Evolutionary conservation across 2,113 vertebrate species (phyloP), one percentile per base, ranked within the genome.

Genomic region (Peromyscus polionotus): DNA sequence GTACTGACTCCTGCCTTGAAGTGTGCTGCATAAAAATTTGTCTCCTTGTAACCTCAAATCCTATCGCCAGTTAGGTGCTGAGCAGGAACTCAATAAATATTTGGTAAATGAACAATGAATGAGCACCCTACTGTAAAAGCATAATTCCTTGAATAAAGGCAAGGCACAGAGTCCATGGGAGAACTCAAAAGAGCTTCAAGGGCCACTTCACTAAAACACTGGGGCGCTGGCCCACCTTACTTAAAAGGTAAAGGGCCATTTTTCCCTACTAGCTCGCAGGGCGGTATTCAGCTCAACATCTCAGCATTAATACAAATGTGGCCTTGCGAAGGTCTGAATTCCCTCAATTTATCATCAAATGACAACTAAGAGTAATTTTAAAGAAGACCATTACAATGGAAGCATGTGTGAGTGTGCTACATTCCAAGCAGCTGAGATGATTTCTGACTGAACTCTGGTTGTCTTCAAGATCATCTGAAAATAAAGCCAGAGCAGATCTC

Each of bases 391-490:
- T 28, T 8, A 61, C 39, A 90, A 28, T 79, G 72, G 39, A 3
- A 77, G 57, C 17, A 59, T 4, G 61, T 4, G 28, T 3, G 16
- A 79, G 90, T 81, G 20, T 10, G 24, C 57, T 84, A 81, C 72
- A 76, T 83, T 94, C 73, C 36, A 88, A 95, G 67, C 1, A 12
- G 48, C 61, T 80, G 72, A 89, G 57, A 67, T 48, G 45, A 77
- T 77, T 88, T 77, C 84, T 83, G 19, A 24, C 36, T 70, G 90
- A 95, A 94, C 70, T 87, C 19, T 68, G 33, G n/a, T 80, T 79
- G 11, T 90, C 51, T 88, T 95, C 57, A 84, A 94, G 81, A 93
- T 81, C 72, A 75, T 84, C 91, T 36, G 76, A 95, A 97, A 95
- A 90, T 42, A 93, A 95, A 96, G 57, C 48, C 90, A 88, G 94